Percentiles rank a stretch among this genome's conserved stretches.
These are phyloP conservation scores for Silvanus unidentatus DNA, from an alignment of 2,888 invertebrate genomes.

Conservation along the genomic window DNA sequence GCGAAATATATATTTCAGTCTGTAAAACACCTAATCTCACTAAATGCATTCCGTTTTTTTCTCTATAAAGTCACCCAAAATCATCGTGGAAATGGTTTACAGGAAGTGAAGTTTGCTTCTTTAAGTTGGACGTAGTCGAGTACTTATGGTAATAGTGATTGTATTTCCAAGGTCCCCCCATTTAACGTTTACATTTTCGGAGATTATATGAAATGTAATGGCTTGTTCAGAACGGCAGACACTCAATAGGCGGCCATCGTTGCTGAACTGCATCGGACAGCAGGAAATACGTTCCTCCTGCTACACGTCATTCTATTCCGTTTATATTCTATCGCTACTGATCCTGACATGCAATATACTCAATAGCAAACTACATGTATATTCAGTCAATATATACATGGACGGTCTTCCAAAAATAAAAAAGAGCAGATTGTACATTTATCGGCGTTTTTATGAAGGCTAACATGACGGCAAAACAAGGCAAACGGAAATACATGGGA, in stretches of 20 bases:
- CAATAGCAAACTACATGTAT: constrained; percentile 17
- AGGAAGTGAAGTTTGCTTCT: background rate
- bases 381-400: background rate
- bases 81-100: too few relatives aligned
- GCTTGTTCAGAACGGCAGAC: constrained; percentile 33
- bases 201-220: constrained; percentile 36
- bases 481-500: constrained; percentile 18
- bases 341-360: constrained; percentile 31
- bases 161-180: too few relatives aligned
- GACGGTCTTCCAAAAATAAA: constrained; percentile 6
- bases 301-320: constrained; percentile 32
- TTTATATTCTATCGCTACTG: constrained; percentile 29
- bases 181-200: constrained; percentile 41
- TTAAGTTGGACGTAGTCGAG: too few relatives aligned
- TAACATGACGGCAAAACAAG: constrained; percentile 15
- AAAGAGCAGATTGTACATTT: constrained; percentile 9
- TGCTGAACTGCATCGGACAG: constrained; percentile 39
- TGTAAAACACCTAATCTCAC: background rate
- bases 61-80: too few relatives aligned
- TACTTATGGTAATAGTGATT: too few relatives aligned
- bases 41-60: constrained; percentile 1
- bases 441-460: constrained; percentile 2
- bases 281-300: constrained; percentile 41
- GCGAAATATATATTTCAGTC: too few relatives aligned
- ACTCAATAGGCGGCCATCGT: constrained; percentile 31